Percentiles rank a stretch among this genome's conserved stretches.
phyloP scores from a whole-genome alignment of 2,888 invertebrate genomes.

The Fissipunctia ypsillon region DNA sequence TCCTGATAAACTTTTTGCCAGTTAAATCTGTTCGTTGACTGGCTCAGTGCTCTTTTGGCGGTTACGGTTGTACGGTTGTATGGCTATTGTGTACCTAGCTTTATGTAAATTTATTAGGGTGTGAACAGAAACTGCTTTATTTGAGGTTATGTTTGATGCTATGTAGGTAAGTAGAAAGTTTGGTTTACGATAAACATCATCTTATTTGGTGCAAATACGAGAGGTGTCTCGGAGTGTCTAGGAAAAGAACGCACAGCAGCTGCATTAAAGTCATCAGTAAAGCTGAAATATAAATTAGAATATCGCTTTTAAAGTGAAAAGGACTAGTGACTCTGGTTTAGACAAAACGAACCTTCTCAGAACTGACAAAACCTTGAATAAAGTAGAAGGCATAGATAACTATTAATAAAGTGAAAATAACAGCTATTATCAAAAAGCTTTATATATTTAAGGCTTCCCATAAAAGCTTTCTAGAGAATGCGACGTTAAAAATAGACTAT shows the following conservation, averaged over 20 bases:
- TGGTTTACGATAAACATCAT: not conserved
- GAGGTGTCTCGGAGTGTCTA: too few species aligned
- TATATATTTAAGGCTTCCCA: slow-evolving; percentile 22
- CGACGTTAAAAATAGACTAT: slow-evolving; percentile 25
- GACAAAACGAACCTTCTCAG: too few species aligned
- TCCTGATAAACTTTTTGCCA: slow-evolving; percentile 78
- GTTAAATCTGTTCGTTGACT: slow-evolving; percentile 69
- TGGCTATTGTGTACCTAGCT: slow-evolving; percentile 51
- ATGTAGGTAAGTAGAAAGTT: not conserved
- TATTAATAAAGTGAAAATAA: slow-evolving; percentile 25
- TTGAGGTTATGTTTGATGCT: slow-evolving; percentile 8
- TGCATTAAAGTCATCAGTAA: not conserved
- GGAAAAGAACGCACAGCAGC: not conserved
- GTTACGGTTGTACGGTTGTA: slow-evolving; percentile 67
- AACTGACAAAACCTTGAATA: not conserved
- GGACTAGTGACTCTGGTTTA: not conserved
- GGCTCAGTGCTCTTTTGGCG: slow-evolving; percentile 64
- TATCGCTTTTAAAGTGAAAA: not conserved
- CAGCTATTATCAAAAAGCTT: slow-evolving; percentile 14
- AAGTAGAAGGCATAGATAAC: not conserved
- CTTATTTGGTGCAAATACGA: not conserved
- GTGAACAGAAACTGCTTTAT: slow-evolving; percentile 37
- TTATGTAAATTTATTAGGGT: slow-evolving; percentile 56
- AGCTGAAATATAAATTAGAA: not conserved
- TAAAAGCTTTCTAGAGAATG: slow-evolving; percentile 35